Evolutionary conservation across 2,113 vertebrate genomes (phyloP), one percentile per base, ranked within the genome.

Genomic region (Montifringilla adamsi): DNA sequence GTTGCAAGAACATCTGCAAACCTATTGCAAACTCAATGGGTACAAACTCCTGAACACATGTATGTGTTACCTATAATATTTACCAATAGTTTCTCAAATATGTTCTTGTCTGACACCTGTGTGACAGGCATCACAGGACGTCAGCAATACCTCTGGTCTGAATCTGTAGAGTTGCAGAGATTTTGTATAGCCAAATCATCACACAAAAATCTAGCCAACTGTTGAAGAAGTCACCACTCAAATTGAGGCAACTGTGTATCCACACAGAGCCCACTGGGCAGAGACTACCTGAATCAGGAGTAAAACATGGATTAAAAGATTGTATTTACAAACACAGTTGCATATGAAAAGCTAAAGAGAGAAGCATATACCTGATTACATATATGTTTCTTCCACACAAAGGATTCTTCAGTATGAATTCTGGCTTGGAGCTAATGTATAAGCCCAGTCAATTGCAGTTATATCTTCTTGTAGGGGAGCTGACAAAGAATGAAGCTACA

Each of bases 51-150:
- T 31, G 24, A 84, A 78, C 16, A 35, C 0, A 2, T 30, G 15
- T 60, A 64, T 17, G 14, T 39, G 24, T 6, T 79, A 18, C 7
- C 5, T 41, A 8, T 33, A 68, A 52, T 14, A 52, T 58, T 64
- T 76, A 76, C 11, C 19, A 52, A 43, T 19, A 66, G 30, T 78
- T 89, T 91, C 47, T 89, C 20, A 87, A 28, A 69, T 27, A 12
- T 0, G 0, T 59, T 82, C 7, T 67, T 67, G 5, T 53, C 37
- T 62, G 50, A 47, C 21, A 73, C 7, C 13, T 43, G 2, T 20
- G 49, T 35, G 43, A 37, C 44, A 67, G 16, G 20, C 10, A 23
- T 43, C 14, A 4, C 37, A 87, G 52, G 21, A 55, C 5, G 17
- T 23, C 55, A 66, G 3, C 50, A 88, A 58, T 46, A 84, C 2